Conservation (phyloP, 2,797 vertebrate genomes). For the Spinus pinus region DNA sequence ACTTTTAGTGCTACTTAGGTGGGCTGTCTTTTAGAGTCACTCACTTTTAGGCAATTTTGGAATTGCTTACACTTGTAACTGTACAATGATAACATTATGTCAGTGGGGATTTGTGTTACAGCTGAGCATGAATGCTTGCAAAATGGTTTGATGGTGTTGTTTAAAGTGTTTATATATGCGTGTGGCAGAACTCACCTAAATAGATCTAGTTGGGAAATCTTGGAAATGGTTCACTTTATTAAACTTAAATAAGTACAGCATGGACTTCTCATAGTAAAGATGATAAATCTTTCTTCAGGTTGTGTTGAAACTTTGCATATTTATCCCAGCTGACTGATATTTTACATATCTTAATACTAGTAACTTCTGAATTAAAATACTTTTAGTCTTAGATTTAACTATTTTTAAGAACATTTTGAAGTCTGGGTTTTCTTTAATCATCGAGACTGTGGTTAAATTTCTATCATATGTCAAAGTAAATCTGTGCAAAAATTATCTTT, state of each 20-base stretch:
- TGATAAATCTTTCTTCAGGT: neutral
- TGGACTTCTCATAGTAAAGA: neutral
- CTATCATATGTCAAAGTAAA: neutral
- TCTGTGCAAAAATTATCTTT: neutral
- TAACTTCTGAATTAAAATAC: neutral
- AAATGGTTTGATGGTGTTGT: neutral
- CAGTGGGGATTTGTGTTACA: neutral
- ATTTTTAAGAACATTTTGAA: neutral
- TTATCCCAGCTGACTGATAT: neutral
- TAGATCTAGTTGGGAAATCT: neutral
- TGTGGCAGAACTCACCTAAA: neutral
- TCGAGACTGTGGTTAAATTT: neutral
- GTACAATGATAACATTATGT: neutral
- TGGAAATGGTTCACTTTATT: neutral
- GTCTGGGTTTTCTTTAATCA: neutral
- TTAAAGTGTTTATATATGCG: neutral
- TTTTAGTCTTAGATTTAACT: neutral
- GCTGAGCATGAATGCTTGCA: neutral
- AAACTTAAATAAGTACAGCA: neutral
- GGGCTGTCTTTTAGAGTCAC: rapidly evolving
- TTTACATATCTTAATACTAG: neutral
- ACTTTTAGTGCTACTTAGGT: neutral
- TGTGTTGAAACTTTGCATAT: neutral
- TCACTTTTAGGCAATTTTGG: neutral
- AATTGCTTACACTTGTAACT: neutral